Evolutionary conservation across 2,888 invertebrate genomes (phyloP), one percentile per base, ranked within the genome.

Genomic region (Eueremaeus valkanovi): DNA sequence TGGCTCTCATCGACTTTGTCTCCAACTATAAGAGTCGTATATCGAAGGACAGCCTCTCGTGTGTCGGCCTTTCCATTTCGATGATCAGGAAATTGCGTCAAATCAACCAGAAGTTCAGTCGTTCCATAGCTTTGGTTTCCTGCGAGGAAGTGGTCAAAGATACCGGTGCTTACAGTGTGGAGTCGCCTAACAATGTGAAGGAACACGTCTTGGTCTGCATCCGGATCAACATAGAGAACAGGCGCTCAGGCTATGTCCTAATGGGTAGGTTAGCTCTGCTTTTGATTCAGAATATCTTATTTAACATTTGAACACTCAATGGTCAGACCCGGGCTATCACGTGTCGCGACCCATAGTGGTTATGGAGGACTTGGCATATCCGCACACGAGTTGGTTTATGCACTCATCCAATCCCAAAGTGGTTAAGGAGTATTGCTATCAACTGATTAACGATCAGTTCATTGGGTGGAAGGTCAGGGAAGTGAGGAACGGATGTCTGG

Each of bases 271-370:
- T n/a, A n/a, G n/a, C n/a, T n/a, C n/a, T n/a, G n/a, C n/a, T n/a
- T n/a, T n/a, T n/a, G n/a, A n/a, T n/a, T n/a, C n/a, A n/a, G n/a
- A n/a, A n/a, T n/a, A n/a, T n/a, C n/a, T n/a, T n/a, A n/a, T n/a
- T n/a, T n/a, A n/a, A n/a, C n/a, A n/a, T n/a, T n/a, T n/a, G n/a
- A n/a, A n/a, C n/a, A n/a, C n/a, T n/a, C n/a, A n/a, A n/a, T n/a
- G n/a, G n/a, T n/a, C n/a, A 55, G 95, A 95, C 86, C 93, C 94
- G 0, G 94, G 94, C 24, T 95, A 95, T 84, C 94, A 95, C 84
- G 90, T 94, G 77, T 90, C 91, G 58, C 87, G 92, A 77, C 90
- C 91, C 76, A 88, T 94, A 77, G 92, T 93, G 29, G 90, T 93
- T 73, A 95, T 94, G 94, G 86, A 87, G 49, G 94, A 95, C 83